These are phyloP conservation scores for Cephus pulcher DNA, from an alignment of 2,888 invertebrate species.

Conservation along the genomic window DNA sequence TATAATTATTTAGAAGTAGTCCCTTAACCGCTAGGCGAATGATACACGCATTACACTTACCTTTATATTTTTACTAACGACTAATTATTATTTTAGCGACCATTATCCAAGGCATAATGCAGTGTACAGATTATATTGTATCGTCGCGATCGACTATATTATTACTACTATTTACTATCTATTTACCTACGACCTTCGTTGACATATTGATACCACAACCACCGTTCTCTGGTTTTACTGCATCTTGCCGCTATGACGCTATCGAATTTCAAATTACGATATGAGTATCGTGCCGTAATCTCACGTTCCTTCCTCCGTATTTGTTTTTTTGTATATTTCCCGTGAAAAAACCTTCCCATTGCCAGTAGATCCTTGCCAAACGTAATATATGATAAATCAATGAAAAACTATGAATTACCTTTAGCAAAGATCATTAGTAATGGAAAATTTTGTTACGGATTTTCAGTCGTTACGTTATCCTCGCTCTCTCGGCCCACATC, in stretches of 20 bases:
- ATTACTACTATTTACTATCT: neutral
- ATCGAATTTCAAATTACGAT: neutral
- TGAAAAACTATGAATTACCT: no score
- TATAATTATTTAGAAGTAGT: slow-evolving; percentile 41
- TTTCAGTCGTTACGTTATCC: no score
- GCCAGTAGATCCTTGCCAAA: no score
- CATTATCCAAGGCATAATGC: slow-evolving; percentile 12
- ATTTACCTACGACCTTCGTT: neutral
- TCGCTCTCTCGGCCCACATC: neutral
- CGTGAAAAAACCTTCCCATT: no score
- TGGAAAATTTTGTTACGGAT: no score
- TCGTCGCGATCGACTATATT: neutral
- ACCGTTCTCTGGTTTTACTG: neutral
- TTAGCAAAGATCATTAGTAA: no score
- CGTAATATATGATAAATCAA: no score
- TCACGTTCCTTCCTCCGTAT: neutral
- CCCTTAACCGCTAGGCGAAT: slow-evolving; percentile 25
- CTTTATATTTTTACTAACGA: slow-evolving; percentile 30
- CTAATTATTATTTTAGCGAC: slow-evolving; percentile 24
- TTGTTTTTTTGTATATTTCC: neutral
- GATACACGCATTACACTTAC: slow-evolving; percentile 27
- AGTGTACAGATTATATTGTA: slow-evolving; percentile 18
- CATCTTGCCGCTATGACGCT: neutral
- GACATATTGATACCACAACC: neutral
- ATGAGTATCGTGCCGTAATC: neutral